Base-by-base conservation (phyloP, 2,113 vertebrate genomes). In the Xenotilapia longispinis region DNA sequence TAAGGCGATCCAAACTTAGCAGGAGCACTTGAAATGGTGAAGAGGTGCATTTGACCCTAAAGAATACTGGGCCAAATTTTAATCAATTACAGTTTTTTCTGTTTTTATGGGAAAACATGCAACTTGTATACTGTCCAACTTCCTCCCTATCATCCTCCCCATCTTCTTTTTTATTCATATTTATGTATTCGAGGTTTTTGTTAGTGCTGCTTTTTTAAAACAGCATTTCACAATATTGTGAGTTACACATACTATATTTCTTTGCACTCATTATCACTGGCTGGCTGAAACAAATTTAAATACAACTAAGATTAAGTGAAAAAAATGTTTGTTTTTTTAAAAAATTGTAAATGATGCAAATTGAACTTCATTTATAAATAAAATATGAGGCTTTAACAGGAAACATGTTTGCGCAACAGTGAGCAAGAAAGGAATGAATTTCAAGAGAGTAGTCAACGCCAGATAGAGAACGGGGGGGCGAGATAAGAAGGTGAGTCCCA, bases 401-500 rank as follows among this genome's bases (percentile, higher is more conserved):
- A 65, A 57, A 63, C 19, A 33, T 51, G 42, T 53, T 31, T 4
- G 6, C 5, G 2, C 28, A 81, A 21, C 33, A 6, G 31, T 4
- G 28, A 85, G 33, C 6, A 31, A 84, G 17, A 73, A 33, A 78
- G 57, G 51, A 36, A 60, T 42, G 81, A 63, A 82, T 38, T 78
- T 51, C 17, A 78, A 40, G 78, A 86, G 40, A 82, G 54, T 82
- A 40, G n/a, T 87, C 79, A 84, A 17, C 11, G 33, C 12, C 57
- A 85, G 81, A 91, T 83, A 82, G 79, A 7, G 47, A 82, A 83
- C 0, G 15, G 82, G 23, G 23, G 15, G 68, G 45, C 1, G 6
- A 88, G 93, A 94, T 91, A 93, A 90, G 85, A 58, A 65, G 83
- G n/a, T 40, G 73, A 88, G 80, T 94, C 92, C 90, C 86, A 88